These are phyloP conservation scores for Malacoctenus gilli DNA, from an alignment of 2,797 vertebrate genomes.

Conservation along the genomic window DNA sequence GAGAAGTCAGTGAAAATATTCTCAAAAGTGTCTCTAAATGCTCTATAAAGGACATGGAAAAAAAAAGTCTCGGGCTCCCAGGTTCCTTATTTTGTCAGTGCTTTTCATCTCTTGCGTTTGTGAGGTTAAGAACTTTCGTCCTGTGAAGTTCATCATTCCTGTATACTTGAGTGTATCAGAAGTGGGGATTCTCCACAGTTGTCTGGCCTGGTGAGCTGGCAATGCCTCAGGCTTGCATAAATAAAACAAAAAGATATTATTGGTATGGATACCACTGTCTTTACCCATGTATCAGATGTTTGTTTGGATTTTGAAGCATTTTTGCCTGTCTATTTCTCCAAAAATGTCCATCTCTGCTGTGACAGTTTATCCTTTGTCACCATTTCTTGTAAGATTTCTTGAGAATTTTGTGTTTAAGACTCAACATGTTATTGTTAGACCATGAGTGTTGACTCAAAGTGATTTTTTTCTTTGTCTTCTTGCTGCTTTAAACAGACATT, in stretches of 20 bases:
- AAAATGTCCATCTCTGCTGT: too few species aligned
- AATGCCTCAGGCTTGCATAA: slow-evolving; percentile 45
- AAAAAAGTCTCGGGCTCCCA: slow-evolving; percentile 24
- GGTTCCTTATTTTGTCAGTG: slow-evolving; percentile 4
- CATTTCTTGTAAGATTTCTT: too few species aligned
- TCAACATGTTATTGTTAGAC: too few species aligned
- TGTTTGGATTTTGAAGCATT: slow-evolving; percentile 5
- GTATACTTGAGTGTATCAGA: slow-evolving; percentile 19
- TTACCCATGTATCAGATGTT: slow-evolving; percentile 8
- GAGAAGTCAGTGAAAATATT: slow-evolving; percentile 35
- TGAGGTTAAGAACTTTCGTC: slow-evolving; percentile 12
- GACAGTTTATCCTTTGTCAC: too few species aligned
- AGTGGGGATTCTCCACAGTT: slow-evolving; percentile 19
- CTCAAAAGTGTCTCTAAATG: slow-evolving; percentile 51
- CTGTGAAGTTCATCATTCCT: slow-evolving; percentile 29
- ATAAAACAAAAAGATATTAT: slow-evolving; percentile 45
- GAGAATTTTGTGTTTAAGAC: too few species aligned
- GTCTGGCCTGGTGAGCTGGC: slow-evolving; percentile 27
- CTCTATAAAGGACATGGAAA: slow-evolving; percentile 24
- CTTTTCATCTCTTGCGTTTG: not conserved
- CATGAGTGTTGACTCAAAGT: too few species aligned
- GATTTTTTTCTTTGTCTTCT: too few species aligned
- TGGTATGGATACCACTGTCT: slow-evolving; percentile 22
- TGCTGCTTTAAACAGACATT: too few species aligned
- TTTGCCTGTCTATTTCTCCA: too few species aligned